Conservation (phyloP, 2,113 vertebrate genomes). For the Psettodes erumei region DNA sequence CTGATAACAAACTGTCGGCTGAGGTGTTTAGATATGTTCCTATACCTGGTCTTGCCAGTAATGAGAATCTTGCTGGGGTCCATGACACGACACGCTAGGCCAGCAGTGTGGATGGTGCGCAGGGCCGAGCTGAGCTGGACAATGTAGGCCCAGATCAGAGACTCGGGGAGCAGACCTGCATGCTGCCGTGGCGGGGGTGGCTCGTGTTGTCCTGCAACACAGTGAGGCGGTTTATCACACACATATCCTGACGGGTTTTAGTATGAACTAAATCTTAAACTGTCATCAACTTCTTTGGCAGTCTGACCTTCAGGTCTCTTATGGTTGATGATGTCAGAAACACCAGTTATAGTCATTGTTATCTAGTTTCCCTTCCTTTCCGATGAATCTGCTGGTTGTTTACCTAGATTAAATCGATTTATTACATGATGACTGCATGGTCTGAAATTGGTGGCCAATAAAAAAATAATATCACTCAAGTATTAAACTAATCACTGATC, state of each 20-base stretch:
- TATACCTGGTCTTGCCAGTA: slow-evolving; percentile 96
- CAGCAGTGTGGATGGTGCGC: slow-evolving; percentile 96
- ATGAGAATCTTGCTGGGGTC: slow-evolving; percentile 99
- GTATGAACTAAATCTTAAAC: slow-evolving; percentile 42
- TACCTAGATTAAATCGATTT: not conserved
- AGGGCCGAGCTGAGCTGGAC: slow-evolving; percentile 97
- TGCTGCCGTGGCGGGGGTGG: slow-evolving; percentile 96
- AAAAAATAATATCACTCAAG: not conserved
- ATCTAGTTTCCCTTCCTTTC: not conserved
- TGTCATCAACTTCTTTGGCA: slow-evolving; percentile 9
- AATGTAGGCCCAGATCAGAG: slow-evolving; percentile 98
- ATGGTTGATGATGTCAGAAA: not conserved
- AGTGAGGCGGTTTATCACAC: slow-evolving; percentile 22
- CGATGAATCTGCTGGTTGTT: not conserved
- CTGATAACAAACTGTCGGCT: not conserved
- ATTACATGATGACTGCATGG: not conserved
- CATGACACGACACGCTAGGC: slow-evolving; percentile 97
- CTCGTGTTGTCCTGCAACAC: slow-evolving; percentile 91
- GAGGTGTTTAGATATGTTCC: not conserved
- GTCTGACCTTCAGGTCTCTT: not conserved
- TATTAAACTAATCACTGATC: not conserved
- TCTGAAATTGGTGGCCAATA: not conserved
- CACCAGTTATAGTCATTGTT: not conserved
- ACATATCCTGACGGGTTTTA: too few relatives aligned
- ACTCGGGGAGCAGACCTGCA: slow-evolving; percentile 95